Base-by-base conservation (phyloP, 2,113 vertebrate species). In the Anhinga anhinga region DNA sequence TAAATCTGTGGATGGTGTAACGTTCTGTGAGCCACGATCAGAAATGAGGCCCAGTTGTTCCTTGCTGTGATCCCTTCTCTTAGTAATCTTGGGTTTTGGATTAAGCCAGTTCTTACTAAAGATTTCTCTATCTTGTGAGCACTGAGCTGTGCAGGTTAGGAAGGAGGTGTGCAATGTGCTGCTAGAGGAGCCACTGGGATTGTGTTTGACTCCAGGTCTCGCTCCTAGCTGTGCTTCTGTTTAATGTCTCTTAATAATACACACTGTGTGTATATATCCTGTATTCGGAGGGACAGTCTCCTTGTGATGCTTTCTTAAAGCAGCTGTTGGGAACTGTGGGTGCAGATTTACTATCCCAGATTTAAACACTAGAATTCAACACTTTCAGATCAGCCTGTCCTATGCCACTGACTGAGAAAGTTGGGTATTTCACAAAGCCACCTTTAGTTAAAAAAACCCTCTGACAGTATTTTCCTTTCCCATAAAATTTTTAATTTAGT, bases 21-120 rank as follows among this genome's bases (percentile, higher is more conserved):
- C 0, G 1, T 69, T 82, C 38, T 78, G 65, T 44, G 36, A 11
- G 5, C 72, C 7, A 5, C 1, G 1, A 34, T 9, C 63, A 42
- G 69, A 52, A 52, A 4, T 5, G 42, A 22, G 19, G 18, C 16
- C 80, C 42, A n/a, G 5, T 50, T 63, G n/a, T 67, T 76, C 9
- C 0, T 49, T 80, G 52, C 44, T 47, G 38, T 69, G 23, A 49
- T 85, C 15, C 17, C 49, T 94, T 58, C 20, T 70, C 18, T 34
- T 45, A 6, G 32, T 40, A 32, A 47, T 69, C 40, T 42, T 40
- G 19, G 6, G 6, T 2, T 82, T 82, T 52, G 34, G 23, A 25
- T 90, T 80, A 38, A 70, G 7, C 7, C 1, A 1, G 36, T 23
- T 88, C 8, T 69, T 52, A 16, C 6, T 59, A 20, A 59, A 76